A percentile compares a stretch with the other conserved stretches of the same genome.
These are phyloP conservation scores for Ceratina calcarata DNA, from an alignment of 1,140 invertebrate species.

Conservation along the genomic window DNA sequence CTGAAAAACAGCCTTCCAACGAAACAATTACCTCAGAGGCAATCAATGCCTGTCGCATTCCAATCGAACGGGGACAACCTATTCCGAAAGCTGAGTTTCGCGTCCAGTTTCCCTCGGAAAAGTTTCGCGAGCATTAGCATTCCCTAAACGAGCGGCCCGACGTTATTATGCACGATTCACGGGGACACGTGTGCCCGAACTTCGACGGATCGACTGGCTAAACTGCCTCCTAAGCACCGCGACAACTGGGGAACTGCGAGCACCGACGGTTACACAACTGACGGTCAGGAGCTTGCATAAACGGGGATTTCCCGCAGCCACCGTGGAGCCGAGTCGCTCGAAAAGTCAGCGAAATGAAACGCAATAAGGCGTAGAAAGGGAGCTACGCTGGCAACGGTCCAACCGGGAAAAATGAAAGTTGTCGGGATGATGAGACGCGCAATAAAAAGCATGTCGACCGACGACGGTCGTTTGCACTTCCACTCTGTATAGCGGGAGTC, in stretches of 20 bases:
- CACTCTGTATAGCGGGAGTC: too few species aligned
- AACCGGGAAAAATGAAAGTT: constrained; percentile 37
- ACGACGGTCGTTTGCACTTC: constrained; percentile 4
- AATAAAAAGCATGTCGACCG: constrained; percentile 7
- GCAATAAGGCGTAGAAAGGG: constrained; percentile 2
- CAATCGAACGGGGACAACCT: background rate
- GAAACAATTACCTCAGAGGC: constrained; percentile 44
- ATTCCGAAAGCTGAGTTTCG: constrained; percentile 2
- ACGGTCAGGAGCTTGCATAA: constrained; percentile 6
- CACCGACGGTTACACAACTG: background rate
- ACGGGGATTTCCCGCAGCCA: constrained; percentile 2
- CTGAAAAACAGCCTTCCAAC: background rate
- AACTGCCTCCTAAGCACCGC: background rate
- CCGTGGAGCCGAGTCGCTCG: background rate
- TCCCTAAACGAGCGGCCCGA: background rate
- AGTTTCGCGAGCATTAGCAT: constrained; percentile 41
- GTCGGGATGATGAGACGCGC: background rate
- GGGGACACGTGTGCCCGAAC: background rate
- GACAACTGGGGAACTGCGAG: background rate
- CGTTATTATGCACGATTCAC: constrained; percentile 28
- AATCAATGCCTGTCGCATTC: constrained; percentile 35
- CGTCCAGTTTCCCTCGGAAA: constrained; percentile 18
- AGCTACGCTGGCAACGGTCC: constrained; percentile 15
- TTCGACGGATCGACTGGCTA: background rate
- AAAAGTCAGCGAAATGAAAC: constrained; percentile 19